Conservation (phyloP, 23 tunicate species). For the Halocynthia aurantium region DNA sequence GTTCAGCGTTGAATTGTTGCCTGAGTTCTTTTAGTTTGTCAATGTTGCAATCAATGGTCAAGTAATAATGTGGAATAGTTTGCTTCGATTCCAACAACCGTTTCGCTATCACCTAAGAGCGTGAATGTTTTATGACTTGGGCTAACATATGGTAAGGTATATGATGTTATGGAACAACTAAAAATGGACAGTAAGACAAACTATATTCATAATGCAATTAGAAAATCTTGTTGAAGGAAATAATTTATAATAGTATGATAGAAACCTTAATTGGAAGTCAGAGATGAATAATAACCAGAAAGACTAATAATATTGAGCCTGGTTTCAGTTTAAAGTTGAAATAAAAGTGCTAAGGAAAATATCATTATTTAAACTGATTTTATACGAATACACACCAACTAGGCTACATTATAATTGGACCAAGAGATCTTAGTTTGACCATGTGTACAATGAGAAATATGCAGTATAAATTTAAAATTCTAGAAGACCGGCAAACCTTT, state of each 20-base stretch:
- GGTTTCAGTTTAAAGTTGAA: too few relatives aligned
- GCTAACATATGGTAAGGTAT: too few relatives aligned
- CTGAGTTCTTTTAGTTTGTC: conserved; percentile 52
- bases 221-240: not conserved
- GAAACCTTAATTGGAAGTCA: too few relatives aligned
- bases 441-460: too few relatives aligned
- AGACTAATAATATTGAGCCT: too few relatives aligned
- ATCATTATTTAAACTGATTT: not conserved
- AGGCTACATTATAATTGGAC: not conserved
- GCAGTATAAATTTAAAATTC: not conserved
- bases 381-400: not conserved
- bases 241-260: too few relatives aligned
- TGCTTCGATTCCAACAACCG: conserved; percentile 87
- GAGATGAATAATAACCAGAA: too few relatives aligned
- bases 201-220: not conserved
- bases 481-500: conserved; percentile 25
- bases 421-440: too few relatives aligned
- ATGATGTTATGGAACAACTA: too few relatives aligned
- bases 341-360: not conserved
- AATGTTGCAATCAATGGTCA: conserved; percentile 78
- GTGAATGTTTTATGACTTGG: too few relatives aligned
- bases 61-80: conserved; percentile 91
- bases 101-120: conserved; percentile 61
- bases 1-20: conserved; percentile 48
- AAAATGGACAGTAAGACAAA: too few relatives aligned